Evolutionary conservation across 2,888 invertebrate genomes (phyloP), one percentile per base, ranked within the genome.

Genomic region (Agriopis leucophaearia): DNA sequence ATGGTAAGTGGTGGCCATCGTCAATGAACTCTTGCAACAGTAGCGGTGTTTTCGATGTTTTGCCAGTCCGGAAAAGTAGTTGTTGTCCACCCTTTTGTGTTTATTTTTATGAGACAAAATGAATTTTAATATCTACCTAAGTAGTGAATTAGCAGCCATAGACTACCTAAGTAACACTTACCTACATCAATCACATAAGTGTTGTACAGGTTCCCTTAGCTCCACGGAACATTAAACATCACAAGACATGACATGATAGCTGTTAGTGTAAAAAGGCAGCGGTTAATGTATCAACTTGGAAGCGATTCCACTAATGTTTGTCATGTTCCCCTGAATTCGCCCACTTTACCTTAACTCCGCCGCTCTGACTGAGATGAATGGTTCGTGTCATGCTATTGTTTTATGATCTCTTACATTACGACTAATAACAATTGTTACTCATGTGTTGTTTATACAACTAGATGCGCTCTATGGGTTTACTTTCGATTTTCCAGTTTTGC

Each of bases 341-440:
- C 81, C 84, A 83, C 83, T 86, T 83, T 85, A 84, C 85, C 84
- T 84, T 80, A 78, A 76, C 74, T 75, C 78, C 58, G 74, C 78
- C 79, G 77, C 81, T 84, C 81, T 85, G 89, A 88, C 88, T 78
- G 72, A 81, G 88, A 91, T 89, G 88, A 87, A 91, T 90, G 86
- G 78, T 78, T 3, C 27, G 27, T 27, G 27, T 75, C 70, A 68
- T 72, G 72, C 79, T 78, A 80, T 81, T 83, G 78, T 80, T 76
- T 76, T 77, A 85, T 80, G 42, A 42, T 55, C 10, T 38, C 15
- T 52, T 52, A 15, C 52, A 52, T 36, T 55, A 42, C 16, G 42
- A 42, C 12, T 55, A 10, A 40, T 38, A 42, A 18, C 50, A 36
- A 15, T 36, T 18, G 8, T 0, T 18, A 18, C 12, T 55, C 10